Evolutionary conservation across 2,113 vertebrate species (phyloP).

Genomic region (Mus musculus): DNA sequence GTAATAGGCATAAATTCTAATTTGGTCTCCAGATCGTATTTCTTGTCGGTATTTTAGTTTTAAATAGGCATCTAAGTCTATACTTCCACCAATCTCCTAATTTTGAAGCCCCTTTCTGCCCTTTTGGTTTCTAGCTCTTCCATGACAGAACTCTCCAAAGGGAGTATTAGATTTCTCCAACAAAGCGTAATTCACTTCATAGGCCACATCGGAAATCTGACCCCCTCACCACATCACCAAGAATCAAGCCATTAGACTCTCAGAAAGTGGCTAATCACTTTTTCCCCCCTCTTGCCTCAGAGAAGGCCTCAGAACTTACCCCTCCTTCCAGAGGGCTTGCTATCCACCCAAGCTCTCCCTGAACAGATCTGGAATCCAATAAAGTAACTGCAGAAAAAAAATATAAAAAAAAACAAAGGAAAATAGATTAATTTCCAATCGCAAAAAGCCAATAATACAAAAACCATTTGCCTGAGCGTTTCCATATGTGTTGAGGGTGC

Average conservation of each 20-base stretch:
- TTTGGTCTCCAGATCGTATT: conserved; percentile 80
- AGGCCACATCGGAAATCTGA: conserved; percentile 93
- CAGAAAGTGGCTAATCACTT: conserved; percentile 86
- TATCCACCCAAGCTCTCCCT: conserved; percentile 98
- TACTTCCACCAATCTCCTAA: conserved; percentile 84
- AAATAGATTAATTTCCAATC: conserved; percentile 85
- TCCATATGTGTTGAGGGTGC: conserved; percentile 76
- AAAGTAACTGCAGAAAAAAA: conserved; percentile 93
- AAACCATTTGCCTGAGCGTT: conserved; percentile 81
- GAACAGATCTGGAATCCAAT: conserved; percentile 97
- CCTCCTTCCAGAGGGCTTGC: conserved; percentile 98
- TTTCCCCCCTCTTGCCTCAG: conserved; percentile 70
- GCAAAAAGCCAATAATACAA: conserved; percentile 76
- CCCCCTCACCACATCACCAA: conserved; percentile 91
- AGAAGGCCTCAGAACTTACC: conserved; percentile 90
- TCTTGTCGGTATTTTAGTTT: conserved; percentile 83
- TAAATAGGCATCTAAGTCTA: conserved; percentile 81
- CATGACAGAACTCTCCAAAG: conserved; percentile 83
- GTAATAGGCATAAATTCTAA: conserved; percentile 80
- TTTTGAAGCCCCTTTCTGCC: conserved; percentile 88
- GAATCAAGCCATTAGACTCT: conserved; percentile 91
- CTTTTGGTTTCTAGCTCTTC: conserved; percentile 89
- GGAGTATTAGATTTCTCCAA: conserved; percentile 95
- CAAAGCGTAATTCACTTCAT: conserved; percentile 94
- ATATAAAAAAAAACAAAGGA: conserved; percentile 77